Conservation (phyloP, 2,888 invertebrate species). For the Lasioglossum calceatum region DNA sequence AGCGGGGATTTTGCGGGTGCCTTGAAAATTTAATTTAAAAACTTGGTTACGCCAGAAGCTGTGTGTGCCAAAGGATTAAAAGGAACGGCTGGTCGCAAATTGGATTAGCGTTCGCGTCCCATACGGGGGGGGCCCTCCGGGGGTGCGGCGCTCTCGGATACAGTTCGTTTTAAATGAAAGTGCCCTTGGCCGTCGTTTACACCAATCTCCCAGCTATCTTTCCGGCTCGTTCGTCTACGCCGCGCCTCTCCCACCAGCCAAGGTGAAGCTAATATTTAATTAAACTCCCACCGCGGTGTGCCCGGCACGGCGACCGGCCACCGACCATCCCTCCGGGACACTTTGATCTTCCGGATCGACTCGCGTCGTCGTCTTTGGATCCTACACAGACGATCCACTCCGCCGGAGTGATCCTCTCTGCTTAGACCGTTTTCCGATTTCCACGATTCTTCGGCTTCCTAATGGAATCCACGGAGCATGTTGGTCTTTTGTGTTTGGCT, state of each 20-base stretch:
- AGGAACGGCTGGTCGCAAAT: conserved; percentile 75
- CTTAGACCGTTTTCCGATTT: neutral
- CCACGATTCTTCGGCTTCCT: neutral
- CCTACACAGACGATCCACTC: neutral
- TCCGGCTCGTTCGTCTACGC: conserved; percentile 25
- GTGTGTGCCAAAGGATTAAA: conserved; percentile 72
- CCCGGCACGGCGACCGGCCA: neutral
- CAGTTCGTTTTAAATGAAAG: conserved; percentile 74
- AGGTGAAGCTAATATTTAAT: conserved; percentile 72
- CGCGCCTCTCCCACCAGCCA: conserved; percentile 9
- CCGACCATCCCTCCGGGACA: neutral
- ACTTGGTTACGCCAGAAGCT: conserved; percentile 59
- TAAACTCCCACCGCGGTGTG: conserved; percentile 45
- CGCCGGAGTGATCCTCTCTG: neutral
- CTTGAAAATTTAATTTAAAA: conserved; percentile 74
- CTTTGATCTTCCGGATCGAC: conserved; percentile 58
- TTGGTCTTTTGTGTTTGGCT: neutral
- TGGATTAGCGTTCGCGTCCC: conserved; percentile 72
- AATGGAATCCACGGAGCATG: neutral
- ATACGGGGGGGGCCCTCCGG: conserved; percentile 15
- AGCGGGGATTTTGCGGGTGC: conserved; percentile 58
- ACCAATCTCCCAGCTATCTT: conserved; percentile 48
- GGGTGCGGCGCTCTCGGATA: conserved; percentile 40
- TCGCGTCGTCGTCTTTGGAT: conserved; percentile 2
- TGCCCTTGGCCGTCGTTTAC: conserved; percentile 69